phyloP scores from a whole-genome alignment of 2,888 invertebrate species.

The Caprella mutica region DNA sequence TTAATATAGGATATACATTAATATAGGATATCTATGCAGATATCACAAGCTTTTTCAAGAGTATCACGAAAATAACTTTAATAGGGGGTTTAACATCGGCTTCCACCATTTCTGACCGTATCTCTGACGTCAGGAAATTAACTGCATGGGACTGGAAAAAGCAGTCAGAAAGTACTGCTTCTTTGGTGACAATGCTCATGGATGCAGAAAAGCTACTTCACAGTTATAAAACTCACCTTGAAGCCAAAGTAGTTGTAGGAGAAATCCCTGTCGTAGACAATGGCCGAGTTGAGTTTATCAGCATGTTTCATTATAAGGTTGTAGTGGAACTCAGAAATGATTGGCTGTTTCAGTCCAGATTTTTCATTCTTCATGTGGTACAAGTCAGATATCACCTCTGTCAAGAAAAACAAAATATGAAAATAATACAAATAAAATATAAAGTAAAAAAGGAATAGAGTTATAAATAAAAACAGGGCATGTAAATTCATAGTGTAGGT shows the following conservation, averaged over 20 bases:
- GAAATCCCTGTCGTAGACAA: constrained; percentile 94
- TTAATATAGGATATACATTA: too few relatives aligned
- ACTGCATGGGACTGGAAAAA: too few relatives aligned
- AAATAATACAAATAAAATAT: too few relatives aligned
- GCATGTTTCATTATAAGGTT: constrained; percentile 72
- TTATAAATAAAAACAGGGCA: too few relatives aligned
- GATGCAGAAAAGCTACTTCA: too few relatives aligned
- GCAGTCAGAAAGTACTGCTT: not conserved
- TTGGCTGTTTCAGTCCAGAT: constrained; percentile 60
- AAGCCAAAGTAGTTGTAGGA: constrained; percentile 98
- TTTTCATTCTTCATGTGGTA: constrained; percentile 62
- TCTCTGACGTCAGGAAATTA: not conserved
- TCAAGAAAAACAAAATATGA: too few relatives aligned
- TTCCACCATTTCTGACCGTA: not conserved
- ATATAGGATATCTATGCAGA: not conserved
- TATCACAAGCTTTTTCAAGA: not conserved
- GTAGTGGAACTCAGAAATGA: constrained; percentile 74
- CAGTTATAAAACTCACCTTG: constrained; percentile 46
- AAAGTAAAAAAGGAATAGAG: too few relatives aligned
- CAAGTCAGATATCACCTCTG: constrained; percentile 82
- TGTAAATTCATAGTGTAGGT: too few relatives aligned
- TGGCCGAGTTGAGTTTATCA: constrained; percentile 82
- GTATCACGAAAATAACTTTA: not conserved
- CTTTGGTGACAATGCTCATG: not conserved
- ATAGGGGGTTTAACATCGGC: not conserved